Evolutionary conservation across 2,888 invertebrate genomes (phyloP).

Genomic region (Cryptocheilus praepositus): DNA sequence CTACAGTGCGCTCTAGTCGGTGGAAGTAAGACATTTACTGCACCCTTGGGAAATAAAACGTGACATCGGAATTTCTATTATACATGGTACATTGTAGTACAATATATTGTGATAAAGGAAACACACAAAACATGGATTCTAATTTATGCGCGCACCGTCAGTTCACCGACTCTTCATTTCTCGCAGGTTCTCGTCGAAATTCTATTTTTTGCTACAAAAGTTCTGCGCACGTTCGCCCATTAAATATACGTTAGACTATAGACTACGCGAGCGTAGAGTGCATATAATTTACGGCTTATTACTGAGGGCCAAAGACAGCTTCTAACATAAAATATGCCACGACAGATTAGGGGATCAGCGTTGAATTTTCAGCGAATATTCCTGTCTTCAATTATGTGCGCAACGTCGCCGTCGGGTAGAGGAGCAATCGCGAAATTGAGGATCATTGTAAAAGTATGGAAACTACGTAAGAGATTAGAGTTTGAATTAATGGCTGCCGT

Average conservation of each 20-base stretch:
- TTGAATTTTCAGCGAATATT: constrained; percentile 12
- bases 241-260: too few relatives aligned
- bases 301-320: neutral
- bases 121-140: too few relatives aligned
- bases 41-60: too few relatives aligned
- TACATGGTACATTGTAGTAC: too few relatives aligned
- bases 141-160: too few relatives aligned
- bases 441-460: constrained; percentile 47
- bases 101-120: too few relatives aligned
- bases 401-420: too few relatives aligned
- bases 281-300: constrained; percentile 2
- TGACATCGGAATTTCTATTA: too few relatives aligned
- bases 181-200: too few relatives aligned
- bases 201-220: too few relatives aligned
- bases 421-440: constrained; percentile 35
- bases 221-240: too few relatives aligned
- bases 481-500: constrained; percentile 41
- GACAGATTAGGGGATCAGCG: constrained; percentile 30
- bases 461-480: constrained; percentile 41
- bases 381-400: neutral
- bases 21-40: neutral
- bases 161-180: too few relatives aligned
- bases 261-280: neutral
- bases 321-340: constrained; percentile 22
- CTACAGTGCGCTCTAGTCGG: neutral